phyloP scores from a whole-genome alignment of 1,140 invertebrate genomes.

The Drosophila takahashii region DNA sequence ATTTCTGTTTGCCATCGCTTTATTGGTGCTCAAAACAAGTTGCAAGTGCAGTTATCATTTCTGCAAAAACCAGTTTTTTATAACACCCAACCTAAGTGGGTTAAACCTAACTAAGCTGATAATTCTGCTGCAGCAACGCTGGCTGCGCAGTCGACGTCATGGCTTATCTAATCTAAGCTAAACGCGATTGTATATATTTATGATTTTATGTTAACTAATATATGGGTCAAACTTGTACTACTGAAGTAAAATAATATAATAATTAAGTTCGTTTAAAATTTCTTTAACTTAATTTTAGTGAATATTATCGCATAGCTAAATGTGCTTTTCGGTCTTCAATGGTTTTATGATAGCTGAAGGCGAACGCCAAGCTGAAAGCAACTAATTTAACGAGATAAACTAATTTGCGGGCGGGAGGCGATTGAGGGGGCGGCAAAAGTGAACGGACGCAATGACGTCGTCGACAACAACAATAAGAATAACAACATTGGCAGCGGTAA shows the following conservation, averaged over 20 bases:
- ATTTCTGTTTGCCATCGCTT: not conserved
- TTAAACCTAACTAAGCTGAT: conserved; percentile 4
- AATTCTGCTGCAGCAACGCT: conserved; percentile 2
- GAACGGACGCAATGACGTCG: conserved; percentile 17
- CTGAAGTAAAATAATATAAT: not conserved
- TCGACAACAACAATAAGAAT: not conserved
- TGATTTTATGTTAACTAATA: not conserved
- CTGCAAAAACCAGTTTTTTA: conserved; percentile 12
- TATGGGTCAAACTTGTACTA: no score
- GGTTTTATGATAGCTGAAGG: not conserved
- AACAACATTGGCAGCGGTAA: conserved; percentile 8
- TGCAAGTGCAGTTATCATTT: conserved; percentile 11
- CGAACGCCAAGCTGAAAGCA: conserved; percentile 12
- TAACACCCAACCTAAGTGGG: not conserved
- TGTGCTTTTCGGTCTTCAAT: not conserved
- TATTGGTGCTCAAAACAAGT: conserved; percentile 3
- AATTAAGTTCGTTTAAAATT: not conserved
- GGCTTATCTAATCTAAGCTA: conserved; percentile 6
- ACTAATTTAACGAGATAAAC: conserved; percentile 38
- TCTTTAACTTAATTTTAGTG: not conserved
- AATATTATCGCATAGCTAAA: not conserved
- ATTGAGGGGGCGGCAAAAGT: not conserved
- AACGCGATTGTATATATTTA: conserved; percentile 2
- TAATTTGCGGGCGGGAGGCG: not conserved
- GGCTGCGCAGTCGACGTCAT: not conserved